Evolutionary conservation across 2,113 vertebrate species (phyloP).

Genomic region (Sclerurus mexicanus): DNA sequence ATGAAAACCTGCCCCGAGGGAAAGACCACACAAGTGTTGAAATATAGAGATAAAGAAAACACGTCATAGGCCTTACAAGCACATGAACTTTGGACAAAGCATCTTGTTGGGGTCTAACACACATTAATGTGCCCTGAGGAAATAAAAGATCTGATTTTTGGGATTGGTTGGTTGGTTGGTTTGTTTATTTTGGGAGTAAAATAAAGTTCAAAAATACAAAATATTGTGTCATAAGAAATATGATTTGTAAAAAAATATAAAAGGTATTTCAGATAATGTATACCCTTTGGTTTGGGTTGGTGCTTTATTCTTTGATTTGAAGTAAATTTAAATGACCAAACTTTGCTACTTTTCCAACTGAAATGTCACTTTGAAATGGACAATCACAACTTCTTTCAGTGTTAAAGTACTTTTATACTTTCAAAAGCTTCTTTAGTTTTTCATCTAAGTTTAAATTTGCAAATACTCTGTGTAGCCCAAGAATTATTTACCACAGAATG

Average conservation of each 20-base stretch:
- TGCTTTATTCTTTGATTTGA: background rate
- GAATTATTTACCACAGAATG: background rate
- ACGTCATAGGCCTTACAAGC: background rate
- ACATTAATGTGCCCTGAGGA: background rate
- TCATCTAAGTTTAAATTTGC: background rate
- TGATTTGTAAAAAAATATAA: background rate
- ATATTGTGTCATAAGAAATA: background rate
- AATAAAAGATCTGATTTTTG: background rate
- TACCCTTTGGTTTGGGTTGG: background rate
- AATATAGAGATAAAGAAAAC: slow-evolving; percentile 6
- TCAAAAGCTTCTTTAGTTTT: background rate
- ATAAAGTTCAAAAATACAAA: background rate
- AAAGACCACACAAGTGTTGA: background rate
- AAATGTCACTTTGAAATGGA: background rate
- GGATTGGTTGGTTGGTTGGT: background rate
- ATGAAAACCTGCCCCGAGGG: slow-evolving; percentile 18
- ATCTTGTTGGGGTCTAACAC: background rate
- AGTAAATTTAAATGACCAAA: background rate
- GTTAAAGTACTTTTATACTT: background rate
- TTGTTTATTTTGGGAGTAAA: background rate
- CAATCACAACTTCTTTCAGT: background rate
- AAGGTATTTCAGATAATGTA: background rate
- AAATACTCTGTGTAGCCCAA: background rate
- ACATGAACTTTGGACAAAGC: background rate
- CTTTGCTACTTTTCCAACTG: background rate